phyloP scores from a whole-genome alignment of 2,113 vertebrate genomes.

The Herpetotheres cachinnans region DNA sequence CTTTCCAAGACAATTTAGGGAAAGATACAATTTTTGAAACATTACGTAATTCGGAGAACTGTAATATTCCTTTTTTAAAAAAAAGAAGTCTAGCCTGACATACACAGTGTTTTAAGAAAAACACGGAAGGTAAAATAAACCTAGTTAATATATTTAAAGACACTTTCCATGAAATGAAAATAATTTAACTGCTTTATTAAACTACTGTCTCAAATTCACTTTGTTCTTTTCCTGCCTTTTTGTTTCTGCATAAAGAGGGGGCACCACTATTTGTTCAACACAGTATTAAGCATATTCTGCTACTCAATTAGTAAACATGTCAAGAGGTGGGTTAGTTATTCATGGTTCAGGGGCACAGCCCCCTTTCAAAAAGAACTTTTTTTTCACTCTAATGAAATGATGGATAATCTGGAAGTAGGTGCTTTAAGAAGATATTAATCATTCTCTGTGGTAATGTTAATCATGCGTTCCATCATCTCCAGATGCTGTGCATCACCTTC shows the following conservation, averaged over 20 bases:
- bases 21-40: conserved; percentile 51
- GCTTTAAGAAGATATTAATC: conserved; percentile 99
- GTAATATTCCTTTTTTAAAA: conserved; percentile 3
- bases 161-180: conserved; percentile 71
- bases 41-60: neutral
- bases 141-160: conserved; percentile 65
- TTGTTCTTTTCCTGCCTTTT: conserved; percentile 34
- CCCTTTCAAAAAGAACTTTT: conserved; percentile 95
- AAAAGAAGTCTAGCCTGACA: neutral
- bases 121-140: conserved; percentile 68
- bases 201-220: conserved; percentile 59
- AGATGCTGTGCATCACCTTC: conserved; percentile 98
- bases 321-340: conserved; percentile 94
- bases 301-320: conserved; percentile 98
- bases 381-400: conserved; percentile 98
- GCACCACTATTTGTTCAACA: conserved; percentile 76
- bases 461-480: conserved; percentile 98
- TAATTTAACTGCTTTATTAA: conserved; percentile 69
- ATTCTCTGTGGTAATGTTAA: conserved; percentile 98
- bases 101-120: conserved; percentile 46
- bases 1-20: conserved; percentile 41
- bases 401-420: conserved; percentile 99
- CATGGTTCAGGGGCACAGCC: conserved; percentile 95
- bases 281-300: conserved; percentile 84
- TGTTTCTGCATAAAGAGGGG: conserved; percentile 45